Evolutionary conservation across 1,140 invertebrate species (phyloP).

Genomic region (Heliconius melpomene): DNA sequence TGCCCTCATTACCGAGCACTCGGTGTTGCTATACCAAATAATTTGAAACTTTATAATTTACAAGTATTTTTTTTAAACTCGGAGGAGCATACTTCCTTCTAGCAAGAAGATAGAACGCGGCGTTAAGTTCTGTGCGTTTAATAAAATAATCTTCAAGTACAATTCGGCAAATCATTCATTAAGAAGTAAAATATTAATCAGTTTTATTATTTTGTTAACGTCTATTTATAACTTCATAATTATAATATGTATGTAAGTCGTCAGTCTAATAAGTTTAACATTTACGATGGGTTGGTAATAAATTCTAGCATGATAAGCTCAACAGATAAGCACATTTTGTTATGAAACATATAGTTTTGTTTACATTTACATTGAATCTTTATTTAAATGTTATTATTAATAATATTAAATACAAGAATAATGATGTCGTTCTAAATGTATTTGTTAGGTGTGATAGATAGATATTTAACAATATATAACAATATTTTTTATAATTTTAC

Average conservation of each 20-base stretch:
- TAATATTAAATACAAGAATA: neutral
- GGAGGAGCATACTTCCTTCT: too few species aligned
- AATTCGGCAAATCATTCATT: too few species aligned
- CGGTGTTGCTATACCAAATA: slow-evolving; percentile 40
- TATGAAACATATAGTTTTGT: slow-evolving; percentile 23
- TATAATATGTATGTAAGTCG: neutral
- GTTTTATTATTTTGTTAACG: neutral
- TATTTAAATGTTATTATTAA: slow-evolving; percentile 8
- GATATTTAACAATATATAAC: neutral
- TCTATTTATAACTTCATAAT: neutral
- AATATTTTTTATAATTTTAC: too few species aligned
- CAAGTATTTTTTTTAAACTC: too few species aligned
- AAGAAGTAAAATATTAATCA: too few species aligned
- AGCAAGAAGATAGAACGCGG: too few species aligned
- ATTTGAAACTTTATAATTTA: slow-evolving; percentile 12
- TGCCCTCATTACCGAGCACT: slow-evolving; percentile 50
- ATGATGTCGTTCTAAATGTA: neutral
- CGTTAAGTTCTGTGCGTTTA: too few species aligned
- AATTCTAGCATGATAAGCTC: slow-evolving; percentile 20
- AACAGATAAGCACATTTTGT: slow-evolving; percentile 23
- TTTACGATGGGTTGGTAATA: slow-evolving; percentile 23
- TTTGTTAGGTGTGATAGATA: neutral
- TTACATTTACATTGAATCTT: slow-evolving; percentile 11
- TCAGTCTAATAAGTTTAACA: slow-evolving; percentile 24
- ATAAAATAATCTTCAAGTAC: too few species aligned